Base-by-base conservation (phyloP, 2,888 invertebrate species). In the Carpatolechia fugitivella region DNA sequence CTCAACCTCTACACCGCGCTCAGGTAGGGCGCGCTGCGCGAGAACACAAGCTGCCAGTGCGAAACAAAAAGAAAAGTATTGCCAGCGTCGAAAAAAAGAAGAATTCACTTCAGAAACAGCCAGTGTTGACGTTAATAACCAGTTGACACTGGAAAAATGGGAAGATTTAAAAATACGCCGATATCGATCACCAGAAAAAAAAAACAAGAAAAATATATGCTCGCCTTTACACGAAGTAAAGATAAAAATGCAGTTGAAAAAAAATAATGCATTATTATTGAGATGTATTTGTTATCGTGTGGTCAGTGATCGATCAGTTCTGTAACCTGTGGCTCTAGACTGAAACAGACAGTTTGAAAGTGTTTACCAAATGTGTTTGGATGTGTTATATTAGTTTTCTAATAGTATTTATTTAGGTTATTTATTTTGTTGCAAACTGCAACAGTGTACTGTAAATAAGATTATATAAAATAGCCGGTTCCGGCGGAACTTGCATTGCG, bases 1-100 rank as follows among this genome's bases (percentile, higher is more conserved):
- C 91, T 98, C 56, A 98, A 98, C 88, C 91, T 98, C 24, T 98
- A 97, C 85, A 96, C 97, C 41, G 96, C 97, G 64, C 82, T 91
- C 20, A 92, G 87, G 80, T 92, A 91, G 74, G 66, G 54, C 24
- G n/a, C 24, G 24, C 24, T 24, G 24, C 24, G 24, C 24, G 24
- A n/a, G n/a, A n/a, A n/a, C n/a, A n/a, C n/a, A n/a, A n/a, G n/a
- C n/a, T n/a, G n/a, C n/a, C n/a, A n/a, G n/a, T n/a, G n/a, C n/a
- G n/a, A n/a, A n/a, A n/a, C n/a, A n/a, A n/a, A n/a, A n/a, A n/a
- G n/a, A n/a, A n/a, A n/a, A n/a, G 24, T 18, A 11, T 38, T 38
- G 38, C 38, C 14, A 38, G 2, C 24, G 24, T 24, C 6, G 3
- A 6, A 24, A 24, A 24, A 24, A 6, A 24, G 3, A 33, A 33